A percentile compares a stretch with the other conserved stretches of the same genome.
Evolutionary conservation across 2,888 invertebrate species (phyloP).

Genomic region (Nipponacmea schrenckii): DNA sequence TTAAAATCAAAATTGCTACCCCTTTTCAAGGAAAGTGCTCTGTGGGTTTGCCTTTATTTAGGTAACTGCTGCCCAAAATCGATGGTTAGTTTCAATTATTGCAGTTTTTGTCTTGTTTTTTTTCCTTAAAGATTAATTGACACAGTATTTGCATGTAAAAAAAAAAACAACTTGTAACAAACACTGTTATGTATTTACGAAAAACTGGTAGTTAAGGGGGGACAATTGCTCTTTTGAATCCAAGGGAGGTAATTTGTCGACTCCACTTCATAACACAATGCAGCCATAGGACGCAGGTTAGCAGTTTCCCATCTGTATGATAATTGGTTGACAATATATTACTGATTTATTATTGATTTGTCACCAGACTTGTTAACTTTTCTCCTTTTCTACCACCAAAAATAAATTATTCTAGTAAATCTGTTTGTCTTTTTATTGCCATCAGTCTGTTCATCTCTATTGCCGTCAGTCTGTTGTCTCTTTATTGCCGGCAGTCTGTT

Average conservation of each 20-base stretch:
- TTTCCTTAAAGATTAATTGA: background rate
- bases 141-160: constrained; percentile 6
- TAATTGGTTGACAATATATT: background rate
- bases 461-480: no score
- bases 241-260: background rate
- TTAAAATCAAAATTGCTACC: background rate
- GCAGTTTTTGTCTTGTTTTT: constrained; percentile 8
- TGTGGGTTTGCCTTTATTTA: background rate
- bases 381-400: constrained; percentile 45
- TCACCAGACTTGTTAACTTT: background rate
- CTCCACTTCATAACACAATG: background rate
- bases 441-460: background rate
- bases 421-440: constrained; percentile 18
- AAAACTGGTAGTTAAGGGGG: background rate
- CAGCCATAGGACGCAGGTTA: constrained; percentile 4
- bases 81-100: constrained; percentile 3
- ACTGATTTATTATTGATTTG: background rate
- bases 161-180: background rate
- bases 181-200: background rate
- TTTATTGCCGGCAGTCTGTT: no score
- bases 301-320: constrained; percentile 2
- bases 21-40: background rate
- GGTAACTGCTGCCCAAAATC: background rate
- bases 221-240: no score
- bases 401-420: constrained; percentile 46